A percentile compares a stretch with the other conserved stretches of the same genome.
phyloP scores from a whole-genome alignment of 2,888 invertebrate species.

The Metellina segmentata region DNA sequence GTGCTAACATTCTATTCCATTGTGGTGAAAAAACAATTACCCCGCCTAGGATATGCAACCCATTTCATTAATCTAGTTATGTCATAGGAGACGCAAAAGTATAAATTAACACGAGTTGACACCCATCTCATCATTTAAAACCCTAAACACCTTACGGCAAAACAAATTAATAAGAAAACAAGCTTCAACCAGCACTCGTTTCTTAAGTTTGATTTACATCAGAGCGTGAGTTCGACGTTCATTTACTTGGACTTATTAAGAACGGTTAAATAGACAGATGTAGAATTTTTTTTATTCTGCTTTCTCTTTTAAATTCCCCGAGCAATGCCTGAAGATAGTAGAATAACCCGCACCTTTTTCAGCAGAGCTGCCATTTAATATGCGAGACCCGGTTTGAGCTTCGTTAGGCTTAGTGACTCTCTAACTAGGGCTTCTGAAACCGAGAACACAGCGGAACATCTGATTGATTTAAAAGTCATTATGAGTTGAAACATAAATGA shows the following conservation, averaged over 20 bases:
- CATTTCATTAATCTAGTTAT: slow-evolving; percentile 50
- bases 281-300: slow-evolving; percentile 4
- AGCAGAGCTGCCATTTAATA: slow-evolving; percentile 38
- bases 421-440: slow-evolving; percentile 17
- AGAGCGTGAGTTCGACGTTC: slow-evolving; percentile 51
- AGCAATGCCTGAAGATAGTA: slow-evolving; percentile 10
- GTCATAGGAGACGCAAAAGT: slow-evolving; percentile 38
- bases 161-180: slow-evolving; percentile 50
- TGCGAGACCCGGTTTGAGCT: slow-evolving; percentile 34
- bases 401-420: slow-evolving; percentile 33
- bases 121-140: slow-evolving; percentile 47
- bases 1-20: not conserved
- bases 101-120: slow-evolving; percentile 50
- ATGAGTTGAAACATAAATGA: not conserved
- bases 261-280: slow-evolving; percentile 29
- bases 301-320: slow-evolving; percentile 4
- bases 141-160: slow-evolving; percentile 33
- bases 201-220: slow-evolving; percentile 44
- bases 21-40: slow-evolving; percentile 2
- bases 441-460: not conserved
- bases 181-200: slow-evolving; percentile 24
- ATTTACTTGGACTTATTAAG: slow-evolving; percentile 50
- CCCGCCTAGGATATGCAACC: slow-evolving; percentile 25
- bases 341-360: slow-evolving; percentile 49
- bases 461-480: slow-evolving; percentile 15